A percentile compares a stretch with the other conserved stretches of the same genome.
Conservation (phyloP, 2,797 vertebrate genomes). For the Aselliscus stoliczkanus region DNA sequence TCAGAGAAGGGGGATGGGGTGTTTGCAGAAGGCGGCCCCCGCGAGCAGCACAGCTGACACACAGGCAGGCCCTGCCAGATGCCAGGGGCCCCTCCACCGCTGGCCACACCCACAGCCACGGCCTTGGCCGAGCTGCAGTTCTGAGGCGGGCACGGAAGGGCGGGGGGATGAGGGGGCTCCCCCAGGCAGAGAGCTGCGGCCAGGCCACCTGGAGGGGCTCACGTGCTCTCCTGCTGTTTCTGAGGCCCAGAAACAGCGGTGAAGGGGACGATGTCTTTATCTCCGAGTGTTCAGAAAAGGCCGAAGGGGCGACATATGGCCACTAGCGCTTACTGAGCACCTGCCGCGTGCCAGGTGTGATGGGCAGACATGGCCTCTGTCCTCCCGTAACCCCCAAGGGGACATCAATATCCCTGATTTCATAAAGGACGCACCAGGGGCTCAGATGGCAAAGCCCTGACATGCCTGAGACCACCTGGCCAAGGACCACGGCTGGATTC, state of each 20-base stretch:
- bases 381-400: too few species aligned
- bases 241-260: background rate
- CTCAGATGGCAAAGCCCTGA: background rate
- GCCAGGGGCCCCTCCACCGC: too few species aligned
- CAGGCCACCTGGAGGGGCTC: background rate
- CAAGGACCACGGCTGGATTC: background rate
- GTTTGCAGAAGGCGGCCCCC: constrained; percentile 64
- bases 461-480: background rate
- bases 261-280: accelerated
- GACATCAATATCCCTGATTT: accelerated
- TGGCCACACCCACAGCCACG: background rate
- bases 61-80: too few species aligned
- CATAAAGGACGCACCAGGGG: background rate
- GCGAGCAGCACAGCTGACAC: background rate
- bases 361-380: background rate
- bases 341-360: background rate
- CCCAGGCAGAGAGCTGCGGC: background rate
- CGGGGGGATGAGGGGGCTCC: background rate
- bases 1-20: constrained; percentile 59
- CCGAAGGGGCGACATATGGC: too few species aligned
- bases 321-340: accelerated
- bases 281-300: background rate
- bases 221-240: background rate
- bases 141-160: background rate
- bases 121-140: background rate